These are phyloP conservation scores for Polypterus bichir DNA, from an alignment of 2,113 vertebrate genomes.

Conservation along the genomic window DNA sequence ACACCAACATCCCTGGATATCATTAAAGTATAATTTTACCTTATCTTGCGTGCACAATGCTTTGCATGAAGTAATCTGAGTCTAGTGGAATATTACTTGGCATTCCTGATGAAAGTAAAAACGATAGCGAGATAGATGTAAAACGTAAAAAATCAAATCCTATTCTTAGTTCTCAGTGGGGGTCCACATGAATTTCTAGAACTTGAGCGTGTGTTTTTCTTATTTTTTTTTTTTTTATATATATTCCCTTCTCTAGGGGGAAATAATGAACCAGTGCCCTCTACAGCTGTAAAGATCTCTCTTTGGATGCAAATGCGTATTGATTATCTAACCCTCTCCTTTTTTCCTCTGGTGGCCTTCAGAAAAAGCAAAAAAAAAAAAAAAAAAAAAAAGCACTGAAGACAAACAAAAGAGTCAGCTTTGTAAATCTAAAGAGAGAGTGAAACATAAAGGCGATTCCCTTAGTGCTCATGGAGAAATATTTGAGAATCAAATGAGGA, in stretches of 20 bases:
- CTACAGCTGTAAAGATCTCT: not conserved
- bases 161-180: too few relatives aligned
- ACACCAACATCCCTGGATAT: not conserved
- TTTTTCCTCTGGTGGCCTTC: not conserved
- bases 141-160: too few relatives aligned
- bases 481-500: conserved; percentile 2
- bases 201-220: too few relatives aligned
- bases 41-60: not conserved
- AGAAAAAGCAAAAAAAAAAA: not conserved
- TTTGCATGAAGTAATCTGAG: not conserved
- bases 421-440: not conserved
- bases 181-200: too few relatives aligned
- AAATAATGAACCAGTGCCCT: conserved; percentile 1
- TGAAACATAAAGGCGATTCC: conserved; percentile 1
- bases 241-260: not conserved
- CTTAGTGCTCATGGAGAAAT: conserved; percentile 2
- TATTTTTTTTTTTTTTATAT: not conserved
- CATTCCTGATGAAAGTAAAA: too few relatives aligned
- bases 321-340: conserved; percentile 1
- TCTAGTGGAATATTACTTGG: too few relatives aligned
- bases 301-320: conserved; percentile 4
- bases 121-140: too few relatives aligned
- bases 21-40: not conserved
- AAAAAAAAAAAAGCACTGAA: not conserved
- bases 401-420: not conserved